Conservation (phyloP, 2,113 vertebrate species). For the Ciconia maguari region DNA sequence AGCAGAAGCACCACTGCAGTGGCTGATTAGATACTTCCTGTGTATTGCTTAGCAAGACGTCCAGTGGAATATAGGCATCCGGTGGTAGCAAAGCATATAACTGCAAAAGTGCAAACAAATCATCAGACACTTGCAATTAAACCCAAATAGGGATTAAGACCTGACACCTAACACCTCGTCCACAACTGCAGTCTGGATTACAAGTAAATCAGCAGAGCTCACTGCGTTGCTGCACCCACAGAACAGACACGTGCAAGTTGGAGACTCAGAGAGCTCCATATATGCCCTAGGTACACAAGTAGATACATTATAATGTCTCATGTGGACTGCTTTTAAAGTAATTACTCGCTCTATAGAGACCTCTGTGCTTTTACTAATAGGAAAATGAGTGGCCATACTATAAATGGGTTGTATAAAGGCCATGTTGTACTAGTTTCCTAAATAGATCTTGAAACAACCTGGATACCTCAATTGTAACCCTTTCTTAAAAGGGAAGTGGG, state of each 20-base stretch:
- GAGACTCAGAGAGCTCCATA: background rate
- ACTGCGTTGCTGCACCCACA: background rate
- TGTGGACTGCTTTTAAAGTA: background rate
- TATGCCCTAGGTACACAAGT: background rate
- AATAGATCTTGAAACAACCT: background rate
- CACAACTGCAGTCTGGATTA: too few relatives aligned
- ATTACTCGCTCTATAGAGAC: background rate
- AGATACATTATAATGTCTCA: background rate
- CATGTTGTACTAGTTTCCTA: background rate
- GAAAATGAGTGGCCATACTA: background rate
- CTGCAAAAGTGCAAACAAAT: background rate
- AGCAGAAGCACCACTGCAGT: background rate
- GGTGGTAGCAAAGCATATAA: background rate
- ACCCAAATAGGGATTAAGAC: background rate
- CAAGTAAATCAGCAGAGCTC: background rate
- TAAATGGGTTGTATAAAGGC: background rate
- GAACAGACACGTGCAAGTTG: background rate
- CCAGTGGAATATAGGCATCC: background rate
- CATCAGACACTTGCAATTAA: background rate
- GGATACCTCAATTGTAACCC: background rate
- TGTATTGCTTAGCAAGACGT: background rate
- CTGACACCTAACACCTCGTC: fast-evolving
- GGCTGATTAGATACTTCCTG: background rate
- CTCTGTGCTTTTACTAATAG: background rate
- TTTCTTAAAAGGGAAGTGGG: background rate